Percentiles rank a stretch among this genome's conserved stretches.
Evolutionary conservation across 2,113 vertebrate species (phyloP).

Genomic region (Bungarus multicinctus): DNA sequence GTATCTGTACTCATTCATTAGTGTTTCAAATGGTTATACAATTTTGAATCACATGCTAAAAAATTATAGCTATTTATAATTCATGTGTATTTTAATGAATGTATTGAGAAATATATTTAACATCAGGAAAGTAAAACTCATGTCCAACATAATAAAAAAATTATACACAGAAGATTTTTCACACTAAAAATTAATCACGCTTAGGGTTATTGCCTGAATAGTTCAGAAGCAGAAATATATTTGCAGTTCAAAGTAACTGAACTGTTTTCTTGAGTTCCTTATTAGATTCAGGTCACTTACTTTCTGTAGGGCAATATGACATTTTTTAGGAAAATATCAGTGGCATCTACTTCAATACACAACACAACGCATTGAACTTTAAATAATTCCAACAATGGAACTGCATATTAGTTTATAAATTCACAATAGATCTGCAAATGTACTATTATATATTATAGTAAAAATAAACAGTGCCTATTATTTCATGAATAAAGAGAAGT

Average conservation of each 20-base stretch:
- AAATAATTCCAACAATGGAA: not conserved
- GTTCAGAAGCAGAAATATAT: not conserved
- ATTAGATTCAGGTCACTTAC: slow-evolving; percentile 7
- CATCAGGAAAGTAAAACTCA: not conserved
- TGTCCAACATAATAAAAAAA: not conserved
- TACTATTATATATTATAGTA: not conserved
- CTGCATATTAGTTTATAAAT: not conserved
- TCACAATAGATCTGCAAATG: not conserved
- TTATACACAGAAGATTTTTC: not conserved
- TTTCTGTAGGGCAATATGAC: slow-evolving; percentile 1
- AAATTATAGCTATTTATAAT: not conserved
- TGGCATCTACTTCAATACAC: not conserved
- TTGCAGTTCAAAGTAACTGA: slow-evolving; percentile 26
- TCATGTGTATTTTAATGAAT: not conserved
- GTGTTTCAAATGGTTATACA: not conserved
- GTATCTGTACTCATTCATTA: not conserved
- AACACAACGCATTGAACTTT: not conserved
- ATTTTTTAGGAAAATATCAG: not conserved
- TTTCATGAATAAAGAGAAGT: not conserved
- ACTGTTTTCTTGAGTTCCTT: slow-evolving; percentile 5
- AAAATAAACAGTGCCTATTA: not conserved
- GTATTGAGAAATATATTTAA: not conserved
- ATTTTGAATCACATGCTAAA: not conserved
- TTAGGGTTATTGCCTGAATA: not conserved
- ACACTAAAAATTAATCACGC: not conserved